Base-by-base conservation (phyloP, 1,140 invertebrate genomes). In the Choristoneura fumiferana region DNA sequence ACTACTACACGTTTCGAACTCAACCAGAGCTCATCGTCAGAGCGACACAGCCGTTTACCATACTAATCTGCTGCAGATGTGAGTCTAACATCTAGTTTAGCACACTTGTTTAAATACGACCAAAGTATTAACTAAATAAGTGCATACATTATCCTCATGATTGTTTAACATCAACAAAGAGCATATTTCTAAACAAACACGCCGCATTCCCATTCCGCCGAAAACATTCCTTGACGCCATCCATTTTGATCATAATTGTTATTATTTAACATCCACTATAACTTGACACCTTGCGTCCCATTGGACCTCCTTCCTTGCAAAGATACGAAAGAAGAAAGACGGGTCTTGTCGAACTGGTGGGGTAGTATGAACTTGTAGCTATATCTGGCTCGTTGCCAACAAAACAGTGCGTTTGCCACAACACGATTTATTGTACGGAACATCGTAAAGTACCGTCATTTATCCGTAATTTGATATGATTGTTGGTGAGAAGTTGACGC, bases 391-490 rank as follows among this genome's bases (percentile, higher is more conserved):
- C 6, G 17, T 8, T 49, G 66, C 71, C 76, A 76, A 65, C 57
- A 60, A 59, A 64, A 65, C 73, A 74, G 65, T 76, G 63, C 68
- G 61, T 69, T 69, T 76, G 18, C 43, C 64, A 72, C 67, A 69
- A 71, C 67, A 64, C 60, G 63, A 73, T 79, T 76, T 76, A 79
- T 74, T 65, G 59, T 43, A 58, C 57, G 62, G 60, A 64, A 39
- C 45, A 37, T 72, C 67, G 65, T 73, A 71, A 69, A 70, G 54
- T 58, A 67, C 57, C 69, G 65, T 67, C 62, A 72, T 77, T 72
- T 74, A 61, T 57, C 36, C 39, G 65, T 69, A 62, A 72, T 77
- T 72, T 73, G 64, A 35, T 43, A 17, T 49, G 58, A 60, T 55
- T 45, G 53, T 54, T 55, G 33, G 18, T 54, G 40, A 18, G 43